Base-by-base conservation (phyloP, 1,140 invertebrate species). In the Bathynomus jamesi region DNA sequence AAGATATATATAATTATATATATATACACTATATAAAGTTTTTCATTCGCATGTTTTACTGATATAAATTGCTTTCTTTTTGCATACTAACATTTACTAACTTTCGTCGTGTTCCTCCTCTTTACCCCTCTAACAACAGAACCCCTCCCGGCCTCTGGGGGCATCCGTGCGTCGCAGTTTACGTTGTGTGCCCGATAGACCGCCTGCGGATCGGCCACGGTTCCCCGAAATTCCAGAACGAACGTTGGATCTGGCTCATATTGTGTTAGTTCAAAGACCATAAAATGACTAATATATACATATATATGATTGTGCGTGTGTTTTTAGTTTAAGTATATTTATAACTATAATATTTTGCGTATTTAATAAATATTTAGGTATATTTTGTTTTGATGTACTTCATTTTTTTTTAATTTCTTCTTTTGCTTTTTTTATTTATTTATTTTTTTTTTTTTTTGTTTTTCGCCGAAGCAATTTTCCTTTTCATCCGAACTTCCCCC, bases 161-260 rank as follows among this genome's bases (percentile, higher is more conserved):
- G 94, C 96, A 84, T 95, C 95, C 13, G 85, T 99, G 72, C 88
- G 95, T 77, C 98, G 98, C 82, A 98, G 95, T 75, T 95, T 99
- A 81, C 90, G 94, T 78, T 98, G 96, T 84, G 94, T 97, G 75
- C 96, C 95, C 31, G 91, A 94, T 79, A 92, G 93, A 80, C 86
- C 86, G 74, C 88, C 89, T 78, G 87, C 89, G 75, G 88, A 87
- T 80, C 85, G 94, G 78, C 93, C 92, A 74, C 86, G 90, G 79
- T 95, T 94, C 83, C 92, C 92, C 7, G 92, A 95, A 78, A 90
- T 93, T 78, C 95, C 95, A 3, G 94, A 97, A 83, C 92, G 95
- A 81, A 94, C 94, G 3, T 85, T 98, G 70, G 95, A 98, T 84
- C 86, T 98, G 31, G 91, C 94, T 32, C 94, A 98, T 81, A 97